Conservation (phyloP, 2,888 invertebrate species). For the Agrypnus murinus region DNA sequence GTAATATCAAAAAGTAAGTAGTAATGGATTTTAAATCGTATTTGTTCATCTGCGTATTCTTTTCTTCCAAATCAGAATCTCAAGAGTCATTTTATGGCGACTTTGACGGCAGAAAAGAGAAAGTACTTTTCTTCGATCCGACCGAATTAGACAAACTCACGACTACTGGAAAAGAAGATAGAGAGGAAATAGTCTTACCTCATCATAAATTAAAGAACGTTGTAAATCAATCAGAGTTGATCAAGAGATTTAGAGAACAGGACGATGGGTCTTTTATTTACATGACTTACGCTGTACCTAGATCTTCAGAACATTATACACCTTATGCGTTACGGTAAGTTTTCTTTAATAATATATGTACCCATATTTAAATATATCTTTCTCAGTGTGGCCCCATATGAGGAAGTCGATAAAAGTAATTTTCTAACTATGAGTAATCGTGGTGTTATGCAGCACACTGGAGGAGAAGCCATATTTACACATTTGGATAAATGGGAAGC, state of each 20-base stretch:
- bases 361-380: conserved; percentile 43
- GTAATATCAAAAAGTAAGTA: background rate
- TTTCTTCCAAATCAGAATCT: no score
- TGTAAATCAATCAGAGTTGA: conserved; percentile 71
- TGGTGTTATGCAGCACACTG: conserved; percentile 86
- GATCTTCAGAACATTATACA: conserved; percentile 82
- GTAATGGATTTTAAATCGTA: no score
- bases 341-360: background rate
- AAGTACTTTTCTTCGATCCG: conserved; percentile 22
- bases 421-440: conserved; percentile 88
- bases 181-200: conserved; percentile 56
- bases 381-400: conserved; percentile 82
- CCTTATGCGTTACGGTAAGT: conserved; percentile 83
- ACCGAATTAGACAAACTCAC: background rate
- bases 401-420: conserved; percentile 80
- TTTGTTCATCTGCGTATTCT: no score
- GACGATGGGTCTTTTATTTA: conserved; percentile 83
- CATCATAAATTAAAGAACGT: conserved; percentile 64
- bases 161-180: background rate
- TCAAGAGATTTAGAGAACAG: conserved; percentile 73
- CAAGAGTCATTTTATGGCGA: no score
- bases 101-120: no score
- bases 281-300: conserved; percentile 83
- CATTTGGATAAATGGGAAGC: conserved; percentile 86
- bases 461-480: conserved; percentile 85